A percentile compares a stretch with the other conserved stretches of the same genome.
Evolutionary conservation across 2,888 invertebrate species (phyloP).

Genomic region (Meta bourneti): DNA sequence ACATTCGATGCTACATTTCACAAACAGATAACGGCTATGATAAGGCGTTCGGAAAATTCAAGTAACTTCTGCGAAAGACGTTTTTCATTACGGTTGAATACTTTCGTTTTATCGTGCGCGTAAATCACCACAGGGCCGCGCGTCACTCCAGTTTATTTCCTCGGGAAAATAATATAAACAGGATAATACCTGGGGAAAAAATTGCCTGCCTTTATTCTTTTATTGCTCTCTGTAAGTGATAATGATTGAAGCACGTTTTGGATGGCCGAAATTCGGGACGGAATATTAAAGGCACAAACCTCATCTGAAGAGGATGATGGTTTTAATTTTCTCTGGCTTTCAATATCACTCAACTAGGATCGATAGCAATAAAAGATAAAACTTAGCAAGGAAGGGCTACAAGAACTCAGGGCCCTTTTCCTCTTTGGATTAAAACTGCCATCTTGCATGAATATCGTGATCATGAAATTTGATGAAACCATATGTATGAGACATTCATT

Average conservation of each 20-base stretch:
- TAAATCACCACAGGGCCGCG: background rate
- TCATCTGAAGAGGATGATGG: no score
- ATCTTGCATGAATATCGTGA: no score
- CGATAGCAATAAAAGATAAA: no score
- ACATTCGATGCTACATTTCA: conserved; percentile 41
- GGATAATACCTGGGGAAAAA: background rate
- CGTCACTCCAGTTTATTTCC: background rate
- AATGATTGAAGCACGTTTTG: background rate
- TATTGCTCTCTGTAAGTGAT: background rate
- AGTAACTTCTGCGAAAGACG: conserved; percentile 6
- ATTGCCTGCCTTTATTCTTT: background rate
- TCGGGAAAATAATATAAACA: background rate
- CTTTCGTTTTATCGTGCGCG: background rate
- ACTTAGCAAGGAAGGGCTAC: no score
- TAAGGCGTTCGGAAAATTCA: background rate
- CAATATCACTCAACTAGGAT: no score
- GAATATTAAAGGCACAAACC: no score
- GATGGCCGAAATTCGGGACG: no score
- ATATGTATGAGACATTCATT: no score
- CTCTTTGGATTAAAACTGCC: no score
- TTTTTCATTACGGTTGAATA: conserved; percentile 30
- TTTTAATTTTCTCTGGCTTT: no score
- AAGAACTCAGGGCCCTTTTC: no score
- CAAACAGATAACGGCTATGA: conserved; percentile 22
- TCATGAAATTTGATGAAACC: no score